Percentiles rank a stretch among this genome's conserved stretches.
phyloP scores from a whole-genome alignment of 2,113 vertebrate species.

The Rallus limicola region DNA sequence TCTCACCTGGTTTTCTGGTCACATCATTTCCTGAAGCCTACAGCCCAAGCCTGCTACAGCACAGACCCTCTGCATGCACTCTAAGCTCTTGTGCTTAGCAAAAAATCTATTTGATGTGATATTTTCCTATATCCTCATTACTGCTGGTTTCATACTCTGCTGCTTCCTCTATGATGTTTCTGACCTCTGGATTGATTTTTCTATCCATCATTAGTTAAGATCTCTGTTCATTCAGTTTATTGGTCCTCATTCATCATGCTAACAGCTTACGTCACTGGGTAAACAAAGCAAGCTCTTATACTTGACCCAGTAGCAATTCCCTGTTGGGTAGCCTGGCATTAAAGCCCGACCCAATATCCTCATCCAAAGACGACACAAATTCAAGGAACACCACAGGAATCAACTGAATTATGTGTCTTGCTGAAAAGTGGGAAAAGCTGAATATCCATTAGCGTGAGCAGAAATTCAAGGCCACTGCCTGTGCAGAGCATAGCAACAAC shows the following conservation, averaged over 20 bases:
- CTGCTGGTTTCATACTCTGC: not conserved
- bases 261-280: not conserved
- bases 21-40: not conserved
- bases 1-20: not conserved
- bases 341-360: not conserved
- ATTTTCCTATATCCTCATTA: not conserved
- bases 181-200: not conserved
- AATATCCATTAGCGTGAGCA: not conserved
- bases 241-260: not conserved
- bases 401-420: not conserved
- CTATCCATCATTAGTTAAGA: not conserved
- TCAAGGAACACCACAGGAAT: not conserved
- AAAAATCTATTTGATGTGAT: not conserved
- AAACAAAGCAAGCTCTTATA: conserved; percentile 5
- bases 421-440: not conserved
- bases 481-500: conserved; percentile 40
- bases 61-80: not conserved
- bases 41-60: not conserved
- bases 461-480: conserved; percentile 15
- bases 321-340: not conserved
- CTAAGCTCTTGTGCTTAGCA: not conserved
- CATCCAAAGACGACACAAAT: not conserved
- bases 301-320: not conserved
- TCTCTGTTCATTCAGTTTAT: not conserved
- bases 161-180: not conserved